Evolutionary conservation across 2,888 invertebrate species (phyloP), one percentile per base, ranked within the genome.

Genomic region (Himalopsyche anomala): DNA sequence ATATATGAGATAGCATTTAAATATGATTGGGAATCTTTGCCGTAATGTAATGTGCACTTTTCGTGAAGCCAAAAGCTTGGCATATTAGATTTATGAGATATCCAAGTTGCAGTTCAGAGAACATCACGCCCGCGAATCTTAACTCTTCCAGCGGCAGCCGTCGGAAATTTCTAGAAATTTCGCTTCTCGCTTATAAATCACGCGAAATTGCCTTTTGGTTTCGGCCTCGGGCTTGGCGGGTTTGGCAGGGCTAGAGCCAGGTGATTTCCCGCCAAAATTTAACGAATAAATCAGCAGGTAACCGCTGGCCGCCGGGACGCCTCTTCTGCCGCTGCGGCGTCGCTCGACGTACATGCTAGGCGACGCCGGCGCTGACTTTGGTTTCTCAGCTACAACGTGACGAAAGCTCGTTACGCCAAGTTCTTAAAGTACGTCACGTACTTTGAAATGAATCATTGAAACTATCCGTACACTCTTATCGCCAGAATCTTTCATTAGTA

Each of bases 181-280:
- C 36, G 54, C 83, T 40, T 40, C 55, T 56, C 69, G 83, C 40
- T 83, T 56, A 83, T 83, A 83, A 83, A 83, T 83, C 83, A 83
- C 40, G 83, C 56, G 62, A 83, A 56, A 83, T 83, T 83, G 83
- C 83, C 83, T 83, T 83, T 56, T 28, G 62, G 54, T 83, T 56
- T 83, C 40, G 82, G 54, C 36, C 36, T 45, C 54, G 82, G 42
- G 56, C 40, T 83, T 28, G 36, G 28, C 55, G 45, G 36, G 45
- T n/a, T 36, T 40, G 81, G 81, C 38, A 40, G 19, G 28, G 19
- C 19, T 19, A 42, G 62, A 83, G 55, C 56, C 83, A 56, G 56
- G 83, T 54, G 56, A 83, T 56, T 54, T 51, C 81, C 81, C 36
- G 81, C 51, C 45, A 51, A 54, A 54, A 81, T 28, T 54, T 45